Conservation (phyloP, 2,797 vertebrate genomes). For the Pseudochirops corinnae region DNA sequence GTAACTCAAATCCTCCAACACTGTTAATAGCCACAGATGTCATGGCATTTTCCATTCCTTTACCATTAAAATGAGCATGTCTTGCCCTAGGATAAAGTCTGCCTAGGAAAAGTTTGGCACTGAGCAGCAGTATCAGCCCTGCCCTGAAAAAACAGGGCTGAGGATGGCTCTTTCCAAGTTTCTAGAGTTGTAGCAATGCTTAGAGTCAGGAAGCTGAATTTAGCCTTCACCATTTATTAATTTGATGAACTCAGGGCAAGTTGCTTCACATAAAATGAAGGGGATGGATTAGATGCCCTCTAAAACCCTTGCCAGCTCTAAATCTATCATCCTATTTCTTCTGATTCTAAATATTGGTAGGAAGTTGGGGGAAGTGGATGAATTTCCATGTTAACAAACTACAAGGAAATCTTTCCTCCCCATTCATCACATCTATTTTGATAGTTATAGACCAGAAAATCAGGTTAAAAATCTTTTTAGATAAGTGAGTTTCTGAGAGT, state of each 20-base stretch:
- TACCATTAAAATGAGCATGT: neutral
- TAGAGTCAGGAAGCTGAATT: neutral
- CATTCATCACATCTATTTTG: neutral
- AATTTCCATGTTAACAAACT: neutral
- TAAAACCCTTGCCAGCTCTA: neutral
- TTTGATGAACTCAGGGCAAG: neutral
- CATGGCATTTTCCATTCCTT: neutral
- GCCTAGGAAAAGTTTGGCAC: neutral
- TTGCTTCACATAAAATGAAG: neutral
- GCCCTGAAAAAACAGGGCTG: neutral
- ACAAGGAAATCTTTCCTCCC: neutral
- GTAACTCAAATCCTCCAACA: neutral
- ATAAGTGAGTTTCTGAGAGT: neutral
- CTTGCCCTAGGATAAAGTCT: neutral
- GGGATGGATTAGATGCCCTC: neutral
- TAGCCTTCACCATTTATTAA: neutral
- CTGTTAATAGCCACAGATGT: neutral
- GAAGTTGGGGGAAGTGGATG: neutral
- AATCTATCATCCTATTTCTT: neutral
- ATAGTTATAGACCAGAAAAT: neutral
- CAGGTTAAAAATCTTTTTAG: neutral
- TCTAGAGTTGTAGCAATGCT: neutral
- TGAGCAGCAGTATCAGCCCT: neutral
- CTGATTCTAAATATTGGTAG: neutral
- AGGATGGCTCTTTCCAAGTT: neutral